These are phyloP conservation scores for Ypsolopha scabrella DNA, from an alignment of 2,888 invertebrate genomes.

Conservation along the genomic window DNA sequence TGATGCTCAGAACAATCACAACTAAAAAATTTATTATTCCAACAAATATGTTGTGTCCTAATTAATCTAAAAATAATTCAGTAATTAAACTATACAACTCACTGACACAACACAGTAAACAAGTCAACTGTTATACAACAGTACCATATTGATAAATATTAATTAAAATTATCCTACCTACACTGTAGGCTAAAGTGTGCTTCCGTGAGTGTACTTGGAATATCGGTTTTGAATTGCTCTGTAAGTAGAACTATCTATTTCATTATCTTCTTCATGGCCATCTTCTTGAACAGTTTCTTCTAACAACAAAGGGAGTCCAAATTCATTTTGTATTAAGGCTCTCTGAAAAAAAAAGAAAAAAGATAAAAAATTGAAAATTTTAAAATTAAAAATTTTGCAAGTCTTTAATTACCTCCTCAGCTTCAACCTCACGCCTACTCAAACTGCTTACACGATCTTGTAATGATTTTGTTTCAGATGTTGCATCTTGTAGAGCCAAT, in stretches of 20 bases:
- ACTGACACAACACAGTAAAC: no score
- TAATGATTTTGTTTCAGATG: conserved; percentile 70
- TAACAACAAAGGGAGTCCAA: conserved; percentile 42
- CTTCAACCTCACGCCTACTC: conserved; percentile 31
- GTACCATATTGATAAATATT: no score
- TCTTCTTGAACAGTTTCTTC: conserved; percentile 54
- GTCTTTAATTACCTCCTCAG: conserved; percentile 33
- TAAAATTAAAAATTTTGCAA: not conserved
- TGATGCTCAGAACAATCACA: no score
- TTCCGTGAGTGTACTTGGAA: conserved; percentile 44
- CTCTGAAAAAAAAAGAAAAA: conserved; percentile 29
- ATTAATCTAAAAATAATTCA: no score
- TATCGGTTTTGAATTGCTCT: conserved; percentile 27
- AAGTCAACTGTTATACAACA: no score
- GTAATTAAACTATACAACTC: no score
- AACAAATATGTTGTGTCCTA: no score
- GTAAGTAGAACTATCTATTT: conserved; percentile 17
- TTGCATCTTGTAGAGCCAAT: conserved; percentile 73
- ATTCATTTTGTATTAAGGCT: conserved; percentile 33
- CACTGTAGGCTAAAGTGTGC: conserved; percentile 29
- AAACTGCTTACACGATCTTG: conserved; percentile 60
- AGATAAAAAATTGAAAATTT: not conserved
- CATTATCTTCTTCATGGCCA: conserved; percentile 52
- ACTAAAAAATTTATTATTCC: no score
- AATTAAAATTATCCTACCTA: no score